These are phyloP conservation scores for human DNA, from an alignment of 2,113 vertebrate species.

Conservation along the genomic window GRCh38 chr6:141165501-141166000, in stretches of 20 bases:
- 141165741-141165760: background rate
- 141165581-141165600: background rate
- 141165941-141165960: background rate
- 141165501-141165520: background rate
- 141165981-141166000: background rate
- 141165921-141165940: constrained; percentile 10
- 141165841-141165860: constrained; percentile 9
- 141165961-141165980: background rate
- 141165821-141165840: constrained; percentile 43
- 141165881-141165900: constrained; percentile 43
- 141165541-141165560: background rate
- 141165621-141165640: background rate
- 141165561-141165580: constrained; percentile 38
- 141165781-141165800: constrained; percentile 18
- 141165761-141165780: constrained; percentile 13
- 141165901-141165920: background rate
- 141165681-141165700: background rate
- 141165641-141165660: background rate
- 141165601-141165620: background rate
- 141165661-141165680: background rate
- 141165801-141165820: constrained; percentile 35
- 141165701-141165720: background rate
- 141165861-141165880: constrained; percentile 30
- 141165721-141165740: background rate
- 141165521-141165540: background rate